Conservation (phyloP, 2,113 vertebrate genomes). For the Plecturocebus donacophilus region DNA sequence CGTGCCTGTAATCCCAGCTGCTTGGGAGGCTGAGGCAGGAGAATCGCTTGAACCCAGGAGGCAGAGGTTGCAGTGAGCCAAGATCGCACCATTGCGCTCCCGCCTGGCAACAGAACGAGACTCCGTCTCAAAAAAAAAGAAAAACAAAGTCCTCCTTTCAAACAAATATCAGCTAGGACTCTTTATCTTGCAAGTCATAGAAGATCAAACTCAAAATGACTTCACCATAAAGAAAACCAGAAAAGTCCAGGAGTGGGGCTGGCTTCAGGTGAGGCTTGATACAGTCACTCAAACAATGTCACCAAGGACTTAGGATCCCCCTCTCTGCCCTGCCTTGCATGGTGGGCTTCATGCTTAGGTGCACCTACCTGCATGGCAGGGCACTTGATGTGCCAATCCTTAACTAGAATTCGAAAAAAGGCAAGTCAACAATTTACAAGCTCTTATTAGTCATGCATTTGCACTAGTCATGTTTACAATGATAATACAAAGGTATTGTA, state of each 20-base stretch:
- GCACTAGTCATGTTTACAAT: neutral
- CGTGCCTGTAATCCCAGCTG: too few species aligned
- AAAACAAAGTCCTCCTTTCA: neutral
- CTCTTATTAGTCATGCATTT: neutral
- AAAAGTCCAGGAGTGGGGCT: too few species aligned
- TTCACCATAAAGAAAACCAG: neutral
- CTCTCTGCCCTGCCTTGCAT: neutral
- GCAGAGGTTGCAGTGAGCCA: too few species aligned
- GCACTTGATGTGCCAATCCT: neutral
- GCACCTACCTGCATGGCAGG: neutral
- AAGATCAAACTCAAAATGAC: neutral
- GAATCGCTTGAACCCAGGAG: too few species aligned
- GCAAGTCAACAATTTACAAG: neutral
- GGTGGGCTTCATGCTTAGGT: neutral
- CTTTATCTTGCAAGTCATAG: neutral
- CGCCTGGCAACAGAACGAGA: too few species aligned
- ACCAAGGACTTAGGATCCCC: neutral
- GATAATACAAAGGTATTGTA: neutral
- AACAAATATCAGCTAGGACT: neutral
- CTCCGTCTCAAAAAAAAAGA: too few species aligned
- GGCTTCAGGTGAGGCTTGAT: neutral
- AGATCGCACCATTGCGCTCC: too few species aligned
- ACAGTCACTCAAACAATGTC: neutral
- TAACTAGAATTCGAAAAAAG: conserved; percentile 75
- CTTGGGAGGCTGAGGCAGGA: too few species aligned